Evolutionary conservation across 2,797 vertebrate species (phyloP).

Genomic region (Phalanger gymnotis): DNA sequence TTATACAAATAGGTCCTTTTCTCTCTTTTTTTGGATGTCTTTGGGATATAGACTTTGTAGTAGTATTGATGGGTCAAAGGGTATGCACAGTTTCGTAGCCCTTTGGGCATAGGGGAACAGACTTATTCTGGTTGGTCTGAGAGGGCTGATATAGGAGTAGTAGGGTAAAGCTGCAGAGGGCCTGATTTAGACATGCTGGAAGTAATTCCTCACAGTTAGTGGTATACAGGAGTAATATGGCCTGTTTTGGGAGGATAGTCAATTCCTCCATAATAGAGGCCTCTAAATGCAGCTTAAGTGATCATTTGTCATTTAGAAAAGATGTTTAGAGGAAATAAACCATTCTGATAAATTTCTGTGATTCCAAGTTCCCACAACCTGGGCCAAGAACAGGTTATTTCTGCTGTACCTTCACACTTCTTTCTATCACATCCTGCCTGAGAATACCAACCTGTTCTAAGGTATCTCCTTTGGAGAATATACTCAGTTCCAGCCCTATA

Average conservation of each 20-base stretch:
- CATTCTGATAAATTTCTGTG: background rate
- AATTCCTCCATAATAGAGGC: background rate
- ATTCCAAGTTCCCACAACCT: background rate
- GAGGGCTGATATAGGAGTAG: background rate
- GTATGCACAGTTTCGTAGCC: no score
- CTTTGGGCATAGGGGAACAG: background rate
- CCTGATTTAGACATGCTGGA: background rate
- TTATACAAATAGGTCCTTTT: background rate
- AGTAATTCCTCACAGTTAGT: background rate
- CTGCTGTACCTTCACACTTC: accelerated
- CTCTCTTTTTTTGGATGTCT: background rate
- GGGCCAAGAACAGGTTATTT: background rate
- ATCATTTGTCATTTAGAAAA: background rate
- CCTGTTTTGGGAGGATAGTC: background rate
- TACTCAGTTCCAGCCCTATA: background rate
- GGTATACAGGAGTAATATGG: background rate
- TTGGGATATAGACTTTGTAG: background rate
- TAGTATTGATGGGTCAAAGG: background rate
- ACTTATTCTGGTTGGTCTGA: background rate
- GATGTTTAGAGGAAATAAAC: background rate
- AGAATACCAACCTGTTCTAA: background rate
- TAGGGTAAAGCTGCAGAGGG: background rate
- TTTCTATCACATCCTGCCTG: background rate
- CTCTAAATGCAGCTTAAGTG: background rate
- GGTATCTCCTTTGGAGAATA: background rate